Evolutionary conservation across 2,888 invertebrate species (phyloP).

Genomic region (Nasonia oneida): DNA sequence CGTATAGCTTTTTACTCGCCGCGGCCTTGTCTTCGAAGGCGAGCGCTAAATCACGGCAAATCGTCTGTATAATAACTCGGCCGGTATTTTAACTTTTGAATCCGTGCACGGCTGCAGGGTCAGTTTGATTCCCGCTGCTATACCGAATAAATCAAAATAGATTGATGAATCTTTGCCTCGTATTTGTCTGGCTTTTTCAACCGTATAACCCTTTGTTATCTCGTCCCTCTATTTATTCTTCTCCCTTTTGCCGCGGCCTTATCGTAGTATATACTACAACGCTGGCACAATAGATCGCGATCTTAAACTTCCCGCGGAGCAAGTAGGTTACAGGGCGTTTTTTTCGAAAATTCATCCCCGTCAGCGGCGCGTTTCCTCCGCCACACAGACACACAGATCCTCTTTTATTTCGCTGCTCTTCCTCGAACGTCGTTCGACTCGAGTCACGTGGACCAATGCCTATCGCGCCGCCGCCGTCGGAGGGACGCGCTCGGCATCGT

Average conservation of each 20-base stretch:
- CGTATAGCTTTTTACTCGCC: too few relatives aligned
- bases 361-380: not conserved
- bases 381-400: not conserved
- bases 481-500: constrained; percentile 59
- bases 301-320: not conserved
- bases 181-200: not conserved
- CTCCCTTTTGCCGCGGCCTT: not conserved
- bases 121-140: not conserved
- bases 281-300: not conserved
- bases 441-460: constrained; percentile 53
- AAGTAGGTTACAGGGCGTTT: not conserved
- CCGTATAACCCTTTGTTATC: not conserved
- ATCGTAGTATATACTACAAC: not conserved
- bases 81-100: too few relatives aligned
- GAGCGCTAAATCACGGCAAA: too few relatives aligned
- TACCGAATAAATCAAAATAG: not conserved
- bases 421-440: not conserved
- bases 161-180: not conserved
- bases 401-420: not conserved
- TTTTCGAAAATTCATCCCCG: constrained; percentile 7
- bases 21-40: too few relatives aligned
- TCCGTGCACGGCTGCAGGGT: too few relatives aligned
- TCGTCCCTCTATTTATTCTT: not conserved
- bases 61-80: too few relatives aligned
- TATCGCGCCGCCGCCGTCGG: constrained; percentile 37